Evolutionary conservation across 2,797 vertebrate genomes (phyloP).

Genomic region (Centroberyx gerrardi): DNA sequence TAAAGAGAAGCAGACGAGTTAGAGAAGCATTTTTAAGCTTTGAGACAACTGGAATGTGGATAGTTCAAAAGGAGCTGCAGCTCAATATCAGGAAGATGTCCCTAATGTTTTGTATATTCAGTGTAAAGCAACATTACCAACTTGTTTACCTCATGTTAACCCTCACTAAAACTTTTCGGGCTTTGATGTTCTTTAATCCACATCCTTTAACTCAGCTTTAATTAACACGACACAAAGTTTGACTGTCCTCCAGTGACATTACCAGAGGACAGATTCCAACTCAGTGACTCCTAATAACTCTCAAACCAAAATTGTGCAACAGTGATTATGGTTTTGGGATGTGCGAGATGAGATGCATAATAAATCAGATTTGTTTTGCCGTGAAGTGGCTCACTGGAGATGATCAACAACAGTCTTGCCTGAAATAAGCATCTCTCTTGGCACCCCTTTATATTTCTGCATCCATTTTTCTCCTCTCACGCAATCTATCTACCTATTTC

Average conservation of each 20-base stretch:
- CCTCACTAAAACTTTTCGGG: slow-evolving; percentile 25
- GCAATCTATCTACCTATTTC: too few relatives aligned
- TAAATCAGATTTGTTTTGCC: slow-evolving; percentile 66
- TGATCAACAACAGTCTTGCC: slow-evolving; percentile 20
- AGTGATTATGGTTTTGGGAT: slow-evolving; percentile 47
- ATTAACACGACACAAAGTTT: slow-evolving; percentile 50
- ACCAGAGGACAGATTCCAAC: slow-evolving; percentile 62
- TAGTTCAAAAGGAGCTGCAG: too few relatives aligned
- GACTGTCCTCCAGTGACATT: slow-evolving; percentile 52
- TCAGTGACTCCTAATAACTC: slow-evolving; percentile 46
- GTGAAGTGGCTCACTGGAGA: slow-evolving; percentile 45
- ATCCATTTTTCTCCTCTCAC: not conserved
- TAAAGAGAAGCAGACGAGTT: too few relatives aligned
- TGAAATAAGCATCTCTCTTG: slow-evolving; percentile 13
- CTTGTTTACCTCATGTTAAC: slow-evolving; percentile 3
- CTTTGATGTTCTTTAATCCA: slow-evolving; percentile 46
- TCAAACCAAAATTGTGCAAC: slow-evolving; percentile 35
- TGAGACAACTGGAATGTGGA: too few relatives aligned
- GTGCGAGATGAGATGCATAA: slow-evolving; percentile 63
- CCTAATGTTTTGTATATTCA: too few relatives aligned
- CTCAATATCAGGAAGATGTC: too few relatives aligned
- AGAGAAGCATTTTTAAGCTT: too few relatives aligned
- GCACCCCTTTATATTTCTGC: slow-evolving; percentile 11
- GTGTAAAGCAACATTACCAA: too few relatives aligned
- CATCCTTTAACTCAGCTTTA: slow-evolving; percentile 37